These are phyloP conservation scores for Telmatochromis brachygnathus DNA, from an alignment of 2,113 vertebrate species.

Conservation along the genomic window DNA sequence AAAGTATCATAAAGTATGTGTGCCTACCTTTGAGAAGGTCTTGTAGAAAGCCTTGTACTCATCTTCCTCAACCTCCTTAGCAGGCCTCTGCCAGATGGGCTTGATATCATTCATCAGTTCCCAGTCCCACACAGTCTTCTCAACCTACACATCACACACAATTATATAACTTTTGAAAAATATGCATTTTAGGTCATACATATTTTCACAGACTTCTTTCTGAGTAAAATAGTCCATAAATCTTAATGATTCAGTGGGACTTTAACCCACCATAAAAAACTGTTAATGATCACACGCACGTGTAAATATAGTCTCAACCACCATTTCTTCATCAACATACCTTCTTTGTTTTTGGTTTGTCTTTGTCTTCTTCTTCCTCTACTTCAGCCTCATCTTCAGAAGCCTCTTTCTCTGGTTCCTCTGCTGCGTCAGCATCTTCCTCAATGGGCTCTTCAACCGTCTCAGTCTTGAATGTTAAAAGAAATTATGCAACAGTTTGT, in stretches of 20 bases:
- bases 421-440: constrained; percentile 80
- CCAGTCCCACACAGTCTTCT: constrained; percentile 99
- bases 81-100: constrained; percentile 95
- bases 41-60: constrained; percentile 99
- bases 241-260: neutral
- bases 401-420: constrained; percentile 84
- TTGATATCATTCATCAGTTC: constrained; percentile 99
- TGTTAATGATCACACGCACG: neutral
- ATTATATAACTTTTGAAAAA: neutral
- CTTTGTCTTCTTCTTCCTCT: constrained; percentile 94
- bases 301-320: neutral
- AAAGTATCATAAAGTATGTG: neutral
- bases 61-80: constrained; percentile 95
- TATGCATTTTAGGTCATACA: neutral
- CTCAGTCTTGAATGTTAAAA: constrained; percentile 79
- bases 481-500: neutral
- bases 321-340: constrained; percentile 37
- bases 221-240: neutral
- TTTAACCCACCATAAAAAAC: neutral
- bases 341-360: constrained; percentile 97
- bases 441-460: constrained; percentile 93
- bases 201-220: neutral
- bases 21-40: constrained; percentile 88
- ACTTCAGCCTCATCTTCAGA: constrained; percentile 92
- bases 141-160: constrained; percentile 73